Base-by-base conservation (phyloP, 2,113 vertebrate species). In the Oreochromis aureus region DNA sequence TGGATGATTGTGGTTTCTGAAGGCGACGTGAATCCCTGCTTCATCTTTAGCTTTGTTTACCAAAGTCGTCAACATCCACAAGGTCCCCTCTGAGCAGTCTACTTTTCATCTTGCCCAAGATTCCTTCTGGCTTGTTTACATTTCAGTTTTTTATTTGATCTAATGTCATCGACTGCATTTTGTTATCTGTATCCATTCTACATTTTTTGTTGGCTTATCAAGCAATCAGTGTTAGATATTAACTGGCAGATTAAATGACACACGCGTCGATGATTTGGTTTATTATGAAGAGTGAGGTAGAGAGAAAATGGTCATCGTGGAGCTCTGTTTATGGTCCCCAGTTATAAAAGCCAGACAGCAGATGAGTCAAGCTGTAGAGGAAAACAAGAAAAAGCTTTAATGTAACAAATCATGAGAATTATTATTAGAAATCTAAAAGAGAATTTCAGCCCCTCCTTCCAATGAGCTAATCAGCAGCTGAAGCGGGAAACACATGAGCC, bases 41-140 rank as follows among this genome's bases (percentile, higher is more conserved):
- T 81, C 18, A 55, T 78, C 39, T 89, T 90, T 90, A 83, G 84
- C 87, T 85, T 89, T 84, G 69, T 91, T 93, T 89, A 80, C 66
- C 9, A 10, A 63, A 71, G 81, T 80, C 19, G 2, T 88, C 22
- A 56, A 73, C 73, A 71, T 55, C 61, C 16, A 30, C 10, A 83
- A 39, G 27, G 73, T 66, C 51, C 63, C 81, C 41, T 53, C 36
- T 63, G 58, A 63, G 71, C 84, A 41, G 56, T 83, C 13, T 82
- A 90, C 16, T 61, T 86, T 82, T 41, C 4, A 73, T 16, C 80
- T 90, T 19, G 55, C 82, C 32, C 34, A 30, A 69, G 76, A 82
- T 81, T 53, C 80, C 73, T 58, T 61, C 6, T 3, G 12, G 78
- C 71, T 81, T 53, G 39, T 79, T 84, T 73, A 44, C 5, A 19